Evolutionary conservation across 2,113 vertebrate genomes (phyloP).

Genomic region (Caranx melampygus): DNA sequence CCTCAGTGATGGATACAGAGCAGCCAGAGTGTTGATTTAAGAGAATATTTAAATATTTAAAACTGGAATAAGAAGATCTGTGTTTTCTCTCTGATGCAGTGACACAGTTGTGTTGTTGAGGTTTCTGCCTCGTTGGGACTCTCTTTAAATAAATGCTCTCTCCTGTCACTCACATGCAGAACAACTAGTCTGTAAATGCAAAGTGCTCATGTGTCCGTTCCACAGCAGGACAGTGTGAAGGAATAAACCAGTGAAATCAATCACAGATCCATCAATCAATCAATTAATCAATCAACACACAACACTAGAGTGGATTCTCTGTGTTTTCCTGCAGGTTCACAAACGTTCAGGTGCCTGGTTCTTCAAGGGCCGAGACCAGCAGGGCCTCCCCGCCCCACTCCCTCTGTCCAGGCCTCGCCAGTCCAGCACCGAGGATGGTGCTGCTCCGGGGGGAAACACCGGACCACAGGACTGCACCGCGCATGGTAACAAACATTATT

Average conservation of each 20-base stretch:
- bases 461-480: slow-evolving; percentile 8
- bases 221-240: background rate
- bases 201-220: background rate
- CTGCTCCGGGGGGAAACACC: background rate
- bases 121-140: slow-evolving; percentile 12
- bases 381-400: slow-evolving; percentile 88
- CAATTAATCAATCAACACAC: too few relatives aligned
- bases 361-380: slow-evolving; percentile 93
- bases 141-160: slow-evolving; percentile 61
- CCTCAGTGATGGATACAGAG: background rate
- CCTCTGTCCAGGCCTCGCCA: slow-evolving; percentile 82
- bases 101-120: slow-evolving; percentile 16
- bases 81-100: background rate
- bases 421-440: slow-evolving; percentile 48
- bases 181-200: background rate
- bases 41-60: background rate
- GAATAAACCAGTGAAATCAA: background rate
- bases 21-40: slow-evolving; percentile 10
- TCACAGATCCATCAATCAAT: too few relatives aligned
- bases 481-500: slow-evolving; percentile 16
- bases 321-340: slow-evolving; percentile 85
- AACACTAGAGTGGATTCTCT: too few relatives aligned
- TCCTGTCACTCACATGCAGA: slow-evolving; percentile 38
- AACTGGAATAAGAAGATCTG: background rate
- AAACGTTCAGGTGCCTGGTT: slow-evolving; percentile 97